Base-by-base conservation (phyloP, 2,888 invertebrate species). In the Steinernema scapterisci region DNA sequence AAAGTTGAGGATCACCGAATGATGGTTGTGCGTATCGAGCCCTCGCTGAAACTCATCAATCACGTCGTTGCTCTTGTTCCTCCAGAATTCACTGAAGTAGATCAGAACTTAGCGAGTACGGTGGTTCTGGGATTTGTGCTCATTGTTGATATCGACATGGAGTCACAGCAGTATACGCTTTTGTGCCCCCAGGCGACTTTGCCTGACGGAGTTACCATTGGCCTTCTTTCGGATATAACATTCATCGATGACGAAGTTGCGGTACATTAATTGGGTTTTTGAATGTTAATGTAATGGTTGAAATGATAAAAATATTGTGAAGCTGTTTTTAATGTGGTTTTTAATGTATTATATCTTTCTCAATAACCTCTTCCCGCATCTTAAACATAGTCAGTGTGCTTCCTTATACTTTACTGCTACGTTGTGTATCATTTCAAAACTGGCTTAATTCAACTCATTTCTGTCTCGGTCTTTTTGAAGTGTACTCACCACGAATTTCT, bases 101-200 rank as follows among this genome's bases (percentile, higher is more conserved):
- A 93, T 71, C 94, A 95, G 79, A 93, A 94, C 81, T 92, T 95
- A 48, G 92, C 95, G 75, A 92, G 92, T 81, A 92, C 93, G 6
- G 95, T 96, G 89, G 91, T 94, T 7, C 92, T 93, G 31, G 96
- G 96, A 71, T 95, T 94, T 88, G 92, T 95, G 76, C 94, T 95
- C 85, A 93, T 96, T 93, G 95, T 95, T 16, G 93, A 93, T 73
- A 93, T 97, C 25, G 95, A 97, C 88, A 91, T 91, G 86, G 95
- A 96, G 48, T 91, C 93, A 44, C 94, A 95, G 89, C 92, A 91
- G n/a, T 90, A 96, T 78, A 96, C 95, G 44, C 91, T 97, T 25
- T 90, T 97, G 48, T 94, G 95, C 0, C 97, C 97, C 0, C 95
- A 95, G 87, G 95, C 95, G 7, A 91, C 9, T 16, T 19, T 71